phyloP scores from a whole-genome alignment of 2,888 invertebrate genomes.

The Petrolisthes manimaculis region DNA sequence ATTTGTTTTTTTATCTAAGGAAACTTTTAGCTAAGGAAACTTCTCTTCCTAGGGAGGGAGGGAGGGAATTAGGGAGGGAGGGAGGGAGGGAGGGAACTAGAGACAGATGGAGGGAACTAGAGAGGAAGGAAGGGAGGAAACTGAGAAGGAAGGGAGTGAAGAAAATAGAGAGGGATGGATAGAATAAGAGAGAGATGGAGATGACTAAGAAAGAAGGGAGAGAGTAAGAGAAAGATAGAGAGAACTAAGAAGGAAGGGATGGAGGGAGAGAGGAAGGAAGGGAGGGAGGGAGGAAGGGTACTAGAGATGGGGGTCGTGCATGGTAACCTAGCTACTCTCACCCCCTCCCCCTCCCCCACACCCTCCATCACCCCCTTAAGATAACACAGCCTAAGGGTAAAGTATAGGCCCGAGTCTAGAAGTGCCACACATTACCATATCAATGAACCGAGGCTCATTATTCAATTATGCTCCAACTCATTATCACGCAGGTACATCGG shows the following conservation, averaged over 20 bases:
- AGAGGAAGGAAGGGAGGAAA: not conserved
- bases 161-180: not conserved
- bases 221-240: not conserved
- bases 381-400: not conserved
- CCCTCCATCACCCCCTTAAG: not conserved
- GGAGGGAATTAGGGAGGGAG: not conserved
- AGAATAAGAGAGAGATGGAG: not conserved
- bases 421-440: slow-evolving; percentile 49
- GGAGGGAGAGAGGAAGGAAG: not conserved
- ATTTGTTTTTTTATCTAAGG: too few species aligned
- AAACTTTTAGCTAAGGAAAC: too few species aligned
- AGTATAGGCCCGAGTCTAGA: slow-evolving; percentile 6
- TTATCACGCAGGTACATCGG: slow-evolving; percentile 45
- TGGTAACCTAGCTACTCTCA: not conserved
- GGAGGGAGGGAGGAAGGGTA: not conserved
- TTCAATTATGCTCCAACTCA: slow-evolving; percentile 40
- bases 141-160: not conserved
- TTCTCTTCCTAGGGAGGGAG: not conserved
- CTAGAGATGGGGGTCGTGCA: too few species aligned
- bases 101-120: not conserved
- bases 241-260: not conserved
- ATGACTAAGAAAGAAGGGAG: not conserved
- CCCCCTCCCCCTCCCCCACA: not conserved
- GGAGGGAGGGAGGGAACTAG: not conserved
- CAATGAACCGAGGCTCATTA: slow-evolving; percentile 46